Evolutionary conservation across 2,888 invertebrate species (phyloP).

Genomic region (Trissoscelio sp.): DNA sequence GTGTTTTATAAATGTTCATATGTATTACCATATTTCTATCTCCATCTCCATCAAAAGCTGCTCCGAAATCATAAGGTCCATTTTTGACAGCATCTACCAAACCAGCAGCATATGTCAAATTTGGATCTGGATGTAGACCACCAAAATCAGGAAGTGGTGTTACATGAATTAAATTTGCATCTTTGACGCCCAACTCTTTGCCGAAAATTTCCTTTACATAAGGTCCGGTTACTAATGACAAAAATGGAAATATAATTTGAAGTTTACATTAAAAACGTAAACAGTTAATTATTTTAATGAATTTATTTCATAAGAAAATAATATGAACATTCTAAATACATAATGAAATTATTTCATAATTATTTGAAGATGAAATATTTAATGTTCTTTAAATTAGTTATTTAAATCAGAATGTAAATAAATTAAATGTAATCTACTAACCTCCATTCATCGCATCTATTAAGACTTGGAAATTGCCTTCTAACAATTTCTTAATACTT

Average conservation of each 20-base stretch:
- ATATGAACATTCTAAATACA: too few relatives aligned
- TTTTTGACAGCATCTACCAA: constrained; percentile 87
- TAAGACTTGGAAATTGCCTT: constrained; percentile 92
- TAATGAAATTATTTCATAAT: too few relatives aligned
- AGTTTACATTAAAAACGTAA: too few relatives aligned
- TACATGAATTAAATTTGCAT: constrained; percentile 89
- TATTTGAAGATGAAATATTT: too few relatives aligned
- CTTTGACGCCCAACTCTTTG: constrained; percentile 91
- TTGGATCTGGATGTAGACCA: constrained; percentile 98
- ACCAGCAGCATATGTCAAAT: constrained; percentile 93
- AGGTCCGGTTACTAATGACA: constrained; percentile 94
- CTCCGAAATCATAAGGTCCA: constrained; percentile 91
- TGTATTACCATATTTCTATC: constrained; percentile 82
- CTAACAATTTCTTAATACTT: constrained; percentile 89
- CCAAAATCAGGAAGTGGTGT: constrained; percentile 97
- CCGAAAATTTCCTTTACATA: constrained; percentile 96
- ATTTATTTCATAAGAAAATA: too few relatives aligned
- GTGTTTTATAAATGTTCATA: neutral
- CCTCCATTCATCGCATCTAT: constrained; percentile 98
- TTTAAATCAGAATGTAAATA: neutral
- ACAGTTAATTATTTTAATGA: too few relatives aligned
- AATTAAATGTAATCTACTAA: too few relatives aligned
- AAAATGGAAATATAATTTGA: constrained; percentile 11
- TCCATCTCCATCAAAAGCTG: constrained; percentile 99
- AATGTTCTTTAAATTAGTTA: too few relatives aligned